Base-by-base conservation (phyloP, 2,797 vertebrate genomes). In the Lutjanus argentimaculatus region DNA sequence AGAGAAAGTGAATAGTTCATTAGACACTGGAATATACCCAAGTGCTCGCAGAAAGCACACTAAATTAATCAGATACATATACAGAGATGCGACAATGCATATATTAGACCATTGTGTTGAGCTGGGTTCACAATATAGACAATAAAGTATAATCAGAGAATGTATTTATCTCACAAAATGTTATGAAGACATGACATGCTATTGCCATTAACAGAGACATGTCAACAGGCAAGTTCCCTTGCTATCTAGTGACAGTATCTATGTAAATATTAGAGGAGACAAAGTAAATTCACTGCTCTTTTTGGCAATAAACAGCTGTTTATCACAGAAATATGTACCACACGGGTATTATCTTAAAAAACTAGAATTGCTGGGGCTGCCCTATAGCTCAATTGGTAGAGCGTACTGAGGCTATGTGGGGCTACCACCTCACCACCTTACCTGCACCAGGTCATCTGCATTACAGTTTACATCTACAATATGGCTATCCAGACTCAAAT, bases 1-100 rank as follows among this genome's bases (percentile, higher is more conserved):
- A 22, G 63, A 66, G n/a, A 63, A 69, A 70, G 59, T 69, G 77
- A 78, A 79, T 73, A 75, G 68, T 84, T 91, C 72, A 86, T 81
- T 86, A 84, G 66, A 75, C 73, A 79, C 25, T 67, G 25, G 73
- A 87, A 83, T 83, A 79, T 55, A 82, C 59, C 77, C 55, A 78
- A 85, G 86, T 85, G 77, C 74, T 80, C 77, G 77, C 75, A 79
- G 67, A 88, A 82, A 88, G 84, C 74, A 78, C 69, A 86, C 80
- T 79, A 76, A 90, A 92, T 94, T 90, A 92, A 95, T 94, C 92
- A 92, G 80, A 75, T 75, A 42, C 73, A 65, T 77, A 67, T 85
- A 83, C 84, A 62, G 61, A 65, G 69, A 90, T 76, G 67, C 85
- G 77, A 88, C 85, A 80, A 74, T 87, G 83, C 55, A 43, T 79